Base-by-base conservation (phyloP, 2,888 invertebrate genomes). In the Drosophila helvetica region DNA sequence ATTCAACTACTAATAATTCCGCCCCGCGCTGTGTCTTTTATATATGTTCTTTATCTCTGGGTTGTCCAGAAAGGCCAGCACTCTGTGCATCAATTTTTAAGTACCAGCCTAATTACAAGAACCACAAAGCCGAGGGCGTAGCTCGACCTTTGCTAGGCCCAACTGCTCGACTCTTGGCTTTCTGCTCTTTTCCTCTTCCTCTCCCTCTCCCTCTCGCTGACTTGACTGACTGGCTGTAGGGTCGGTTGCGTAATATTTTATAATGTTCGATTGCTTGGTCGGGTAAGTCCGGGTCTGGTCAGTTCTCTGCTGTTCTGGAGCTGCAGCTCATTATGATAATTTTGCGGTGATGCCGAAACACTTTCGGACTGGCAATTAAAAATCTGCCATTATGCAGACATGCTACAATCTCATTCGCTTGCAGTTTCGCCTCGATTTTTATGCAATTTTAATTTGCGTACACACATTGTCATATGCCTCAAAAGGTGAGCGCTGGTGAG, bases 401-500 rank as follows among this genome's bases (percentile, higher is more conserved):
- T 68, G 77, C 68, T 62, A 69, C 83, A 86, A 72, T 81, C 75
- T 67, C 73, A 54, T 65, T 58, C 48, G 63, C 53, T 67, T 67
- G 71, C 79, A 60, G 50, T 55, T 58, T 57, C 70, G 52, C 46
- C 54, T 42, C 56, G 25, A 53, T 77, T 77, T 77, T 73, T 74
- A 70, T 76, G 65, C 78, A 79, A 77, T 85, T 87, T 85, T 80
- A 87, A 85, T 87, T 85, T 85, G 87, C 78, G 84, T 70, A 73
- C 77, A 78, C 75, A 78, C 75, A 82, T 78, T 85, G 80, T 85
- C 86, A 78, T 80, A 79, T 75, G 80, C 78, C 71, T 81, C 74
- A 74, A 70, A 73, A 57, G 62, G 27, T 33, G 18, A 8, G 27
- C 27, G 27, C 45, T 30, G 17, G 56, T 38, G 22, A n/a, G 51